Evolutionary conservation across 2,113 vertebrate species (phyloP).

Genomic region (Dunckerocampus dactyliophorus): DNA sequence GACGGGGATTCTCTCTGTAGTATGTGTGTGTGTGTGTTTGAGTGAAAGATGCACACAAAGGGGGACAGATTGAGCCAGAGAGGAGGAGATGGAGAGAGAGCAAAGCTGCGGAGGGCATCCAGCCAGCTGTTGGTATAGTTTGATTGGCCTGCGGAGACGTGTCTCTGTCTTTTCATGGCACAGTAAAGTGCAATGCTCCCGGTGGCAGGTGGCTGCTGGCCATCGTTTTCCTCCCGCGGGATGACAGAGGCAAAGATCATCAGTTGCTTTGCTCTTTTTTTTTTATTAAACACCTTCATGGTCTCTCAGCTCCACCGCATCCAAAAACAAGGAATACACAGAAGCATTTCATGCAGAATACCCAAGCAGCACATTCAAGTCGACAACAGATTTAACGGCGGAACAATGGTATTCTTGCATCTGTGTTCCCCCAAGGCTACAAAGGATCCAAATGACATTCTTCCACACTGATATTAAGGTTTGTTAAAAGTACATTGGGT

Average conservation of each 20-base stretch:
- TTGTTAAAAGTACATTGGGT: conserved; percentile 17
- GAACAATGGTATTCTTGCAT: conserved; percentile 8
- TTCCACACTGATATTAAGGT: conserved; percentile 39
- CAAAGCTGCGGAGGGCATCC: conserved; percentile 67
- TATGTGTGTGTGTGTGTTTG: conserved; percentile 13
- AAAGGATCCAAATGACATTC: conserved; percentile 17
- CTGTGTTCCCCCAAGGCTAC: conserved; percentile 1
- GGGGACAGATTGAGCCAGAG: conserved; percentile 36
- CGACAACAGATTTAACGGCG: conserved; percentile 43
- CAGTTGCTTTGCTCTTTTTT: conserved; percentile 40
- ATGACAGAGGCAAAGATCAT: conserved; percentile 47
- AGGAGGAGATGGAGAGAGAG: conserved; percentile 37
- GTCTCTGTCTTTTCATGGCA: conserved; percentile 69
- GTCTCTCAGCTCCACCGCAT: conserved; percentile 27
- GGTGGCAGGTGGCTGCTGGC: conserved; percentile 67
- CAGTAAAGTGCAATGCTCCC: conserved; percentile 63
- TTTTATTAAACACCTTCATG: conserved; percentile 65
- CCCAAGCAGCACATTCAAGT: conserved; percentile 51
- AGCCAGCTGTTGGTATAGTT: conserved; percentile 78
- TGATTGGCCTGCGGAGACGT: conserved; percentile 72
- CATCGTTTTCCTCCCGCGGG: conserved; percentile 40
- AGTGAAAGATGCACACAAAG: conserved; percentile 18
- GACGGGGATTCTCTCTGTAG: conserved; percentile 67
- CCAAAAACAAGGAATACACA: conserved; percentile 46
- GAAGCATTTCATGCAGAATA: conserved; percentile 46